Evolutionary conservation across 1,140 invertebrate genomes (phyloP).

Genomic region (Bombus pyrosoma): DNA sequence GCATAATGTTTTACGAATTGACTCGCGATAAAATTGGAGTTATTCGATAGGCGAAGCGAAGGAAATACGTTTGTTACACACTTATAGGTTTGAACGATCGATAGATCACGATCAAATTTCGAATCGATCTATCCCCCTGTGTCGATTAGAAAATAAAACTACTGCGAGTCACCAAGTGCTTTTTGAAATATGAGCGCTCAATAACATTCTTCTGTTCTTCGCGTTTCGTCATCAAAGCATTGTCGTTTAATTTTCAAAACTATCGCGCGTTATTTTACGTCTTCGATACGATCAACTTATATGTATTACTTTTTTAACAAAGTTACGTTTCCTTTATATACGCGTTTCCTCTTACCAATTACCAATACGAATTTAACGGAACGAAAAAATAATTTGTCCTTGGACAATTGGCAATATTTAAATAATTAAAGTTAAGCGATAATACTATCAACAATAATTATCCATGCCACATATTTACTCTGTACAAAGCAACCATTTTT

Average conservation of each 20-base stretch:
- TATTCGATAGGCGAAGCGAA: neutral
- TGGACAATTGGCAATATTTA: neutral
- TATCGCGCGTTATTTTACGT: neutral
- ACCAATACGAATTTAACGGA: neutral
- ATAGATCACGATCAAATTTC: constrained; percentile 33
- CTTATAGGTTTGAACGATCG: neutral
- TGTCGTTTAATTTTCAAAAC: constrained; percentile 19
- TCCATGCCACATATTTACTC: neutral
- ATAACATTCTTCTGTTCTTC: constrained; percentile 23
- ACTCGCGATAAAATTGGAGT: neutral
- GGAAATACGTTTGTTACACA: neutral
- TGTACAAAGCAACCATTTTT: neutral
- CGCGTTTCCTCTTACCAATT: neutral
- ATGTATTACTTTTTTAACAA: neutral
- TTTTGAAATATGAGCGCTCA: constrained; percentile 17
- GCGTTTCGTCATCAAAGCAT: neutral
- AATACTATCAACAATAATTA: neutral
- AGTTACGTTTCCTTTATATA: neutral
- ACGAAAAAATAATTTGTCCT: constrained; percentile 2
- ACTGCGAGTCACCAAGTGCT: neutral
- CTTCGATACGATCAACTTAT: neutral
- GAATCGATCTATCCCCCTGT: constrained; percentile 15
- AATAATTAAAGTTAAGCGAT: constrained; percentile 1
- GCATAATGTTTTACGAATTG: neutral
- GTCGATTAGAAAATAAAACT: constrained; percentile 37